These are phyloP conservation scores for Catharus fuscescens DNA, from an alignment of 2,113 vertebrate species.

Conservation along the genomic window DNA sequence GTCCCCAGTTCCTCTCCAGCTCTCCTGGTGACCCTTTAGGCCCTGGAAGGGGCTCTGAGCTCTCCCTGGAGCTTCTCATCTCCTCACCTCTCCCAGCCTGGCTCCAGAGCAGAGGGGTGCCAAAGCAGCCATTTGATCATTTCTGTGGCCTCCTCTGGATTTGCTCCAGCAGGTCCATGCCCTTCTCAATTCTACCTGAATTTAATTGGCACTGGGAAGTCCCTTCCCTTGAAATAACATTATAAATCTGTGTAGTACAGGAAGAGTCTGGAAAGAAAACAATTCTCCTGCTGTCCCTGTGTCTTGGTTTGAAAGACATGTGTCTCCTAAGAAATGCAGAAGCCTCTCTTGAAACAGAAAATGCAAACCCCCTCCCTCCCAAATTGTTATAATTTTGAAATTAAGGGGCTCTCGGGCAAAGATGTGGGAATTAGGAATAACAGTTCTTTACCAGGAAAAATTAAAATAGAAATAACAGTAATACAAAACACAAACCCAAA, in stretches of 20 bases:
- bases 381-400: no score
- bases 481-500: no score
- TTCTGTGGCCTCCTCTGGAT: background rate
- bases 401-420: no score
- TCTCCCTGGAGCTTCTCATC: background rate
- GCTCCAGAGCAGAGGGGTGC: background rate
- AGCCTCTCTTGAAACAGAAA: no score
- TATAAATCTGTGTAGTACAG: accelerated
- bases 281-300: accelerated
- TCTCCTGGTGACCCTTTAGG: background rate
- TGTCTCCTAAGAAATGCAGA: no score
- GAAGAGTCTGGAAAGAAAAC: accelerated
- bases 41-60: accelerated
- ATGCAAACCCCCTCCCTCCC: no score
- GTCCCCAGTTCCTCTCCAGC: background rate
- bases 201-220: background rate
- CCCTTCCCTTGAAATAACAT: background rate
- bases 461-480: no score
- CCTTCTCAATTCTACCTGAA: background rate
- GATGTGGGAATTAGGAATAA: no score
- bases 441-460: no score
- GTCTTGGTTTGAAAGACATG: no score
- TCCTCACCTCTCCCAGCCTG: background rate
- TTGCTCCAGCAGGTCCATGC: background rate
- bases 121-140: background rate